Conservation (phyloP, 2,113 vertebrate species). For the Coptodon bakossiorum region DNA sequence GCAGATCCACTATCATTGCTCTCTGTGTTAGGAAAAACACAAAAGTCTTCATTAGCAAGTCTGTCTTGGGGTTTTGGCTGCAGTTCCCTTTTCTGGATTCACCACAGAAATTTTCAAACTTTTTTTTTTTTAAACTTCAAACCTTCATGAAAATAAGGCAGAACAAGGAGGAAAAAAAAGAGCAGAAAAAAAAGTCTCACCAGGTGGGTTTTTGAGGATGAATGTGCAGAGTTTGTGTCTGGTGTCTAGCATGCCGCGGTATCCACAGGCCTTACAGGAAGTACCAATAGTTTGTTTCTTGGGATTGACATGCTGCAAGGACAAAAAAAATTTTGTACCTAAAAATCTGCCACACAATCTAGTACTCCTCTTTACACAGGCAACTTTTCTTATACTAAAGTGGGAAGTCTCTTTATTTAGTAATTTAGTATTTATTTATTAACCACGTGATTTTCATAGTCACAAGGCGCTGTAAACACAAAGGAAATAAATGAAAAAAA, state of each 20-base stretch:
- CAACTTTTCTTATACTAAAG: not conserved
- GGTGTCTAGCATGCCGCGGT: constrained; percentile 97
- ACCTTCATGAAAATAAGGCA: too few species aligned
- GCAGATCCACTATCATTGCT: constrained; percentile 81
- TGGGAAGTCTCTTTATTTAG: not conserved
- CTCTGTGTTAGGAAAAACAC: constrained; percentile 64
- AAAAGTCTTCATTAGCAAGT: not conserved
- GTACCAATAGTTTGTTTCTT: constrained; percentile 99
- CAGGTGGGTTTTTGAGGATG: constrained; percentile 99
- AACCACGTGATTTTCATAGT: fast-evolving
- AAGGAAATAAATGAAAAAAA: not conserved
- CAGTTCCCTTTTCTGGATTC: not conserved
- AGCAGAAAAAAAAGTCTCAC: constrained; percentile 61
- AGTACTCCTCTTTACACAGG: not conserved
- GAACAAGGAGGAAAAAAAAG: too few species aligned
- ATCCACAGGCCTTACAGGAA: constrained; percentile 98
- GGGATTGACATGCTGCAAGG: constrained; percentile 90
- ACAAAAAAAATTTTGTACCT: not conserved
- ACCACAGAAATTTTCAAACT: not conserved
- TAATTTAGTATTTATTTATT: not conserved
- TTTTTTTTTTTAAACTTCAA: not conserved
- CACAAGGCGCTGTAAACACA: not conserved
- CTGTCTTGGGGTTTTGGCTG: not conserved
- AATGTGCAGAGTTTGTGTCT: constrained; percentile 99
- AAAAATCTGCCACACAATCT: not conserved